Evolutionary conservation across 1,140 invertebrate species (phyloP).

Genomic region (Matsumurasca onukii): DNA sequence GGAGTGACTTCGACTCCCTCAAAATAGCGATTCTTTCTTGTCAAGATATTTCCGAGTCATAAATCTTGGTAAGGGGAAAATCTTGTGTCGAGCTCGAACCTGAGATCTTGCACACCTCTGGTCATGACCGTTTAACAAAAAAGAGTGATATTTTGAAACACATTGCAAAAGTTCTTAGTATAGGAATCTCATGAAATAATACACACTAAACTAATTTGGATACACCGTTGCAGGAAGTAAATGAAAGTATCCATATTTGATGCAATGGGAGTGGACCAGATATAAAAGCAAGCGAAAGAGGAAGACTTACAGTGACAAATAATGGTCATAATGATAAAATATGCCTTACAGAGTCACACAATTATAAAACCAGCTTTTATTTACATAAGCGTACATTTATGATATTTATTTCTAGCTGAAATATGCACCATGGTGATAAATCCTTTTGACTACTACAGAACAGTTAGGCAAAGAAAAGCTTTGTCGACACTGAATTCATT

Average conservation of each 20-base stretch:
- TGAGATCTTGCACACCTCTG: too few species aligned
- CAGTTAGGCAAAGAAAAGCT: constrained; percentile 15
- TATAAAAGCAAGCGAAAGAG: not conserved
- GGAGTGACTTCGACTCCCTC: too few species aligned
- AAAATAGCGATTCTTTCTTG: too few species aligned
- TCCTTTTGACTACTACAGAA: not conserved
- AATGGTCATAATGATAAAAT: not conserved
- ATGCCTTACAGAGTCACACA: not conserved
- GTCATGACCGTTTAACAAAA: too few species aligned
- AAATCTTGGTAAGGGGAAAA: too few species aligned
- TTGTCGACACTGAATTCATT: not conserved
- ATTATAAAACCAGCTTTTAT: constrained; percentile 7
- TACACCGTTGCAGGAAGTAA: not conserved
- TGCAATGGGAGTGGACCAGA: not conserved
- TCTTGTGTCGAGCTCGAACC: too few species aligned
- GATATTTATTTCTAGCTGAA: not conserved
- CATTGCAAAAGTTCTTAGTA: too few species aligned
- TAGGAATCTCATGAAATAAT: too few species aligned
- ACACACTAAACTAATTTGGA: not conserved
- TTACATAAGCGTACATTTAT: not conserved
- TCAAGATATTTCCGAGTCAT: too few species aligned
- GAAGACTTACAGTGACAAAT: not conserved
- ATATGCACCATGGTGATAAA: not conserved
- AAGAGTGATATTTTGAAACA: too few species aligned
- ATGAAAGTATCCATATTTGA: not conserved